Conservation (phyloP, 2,797 vertebrate species). For the Sorex maritimensis region DNA sequence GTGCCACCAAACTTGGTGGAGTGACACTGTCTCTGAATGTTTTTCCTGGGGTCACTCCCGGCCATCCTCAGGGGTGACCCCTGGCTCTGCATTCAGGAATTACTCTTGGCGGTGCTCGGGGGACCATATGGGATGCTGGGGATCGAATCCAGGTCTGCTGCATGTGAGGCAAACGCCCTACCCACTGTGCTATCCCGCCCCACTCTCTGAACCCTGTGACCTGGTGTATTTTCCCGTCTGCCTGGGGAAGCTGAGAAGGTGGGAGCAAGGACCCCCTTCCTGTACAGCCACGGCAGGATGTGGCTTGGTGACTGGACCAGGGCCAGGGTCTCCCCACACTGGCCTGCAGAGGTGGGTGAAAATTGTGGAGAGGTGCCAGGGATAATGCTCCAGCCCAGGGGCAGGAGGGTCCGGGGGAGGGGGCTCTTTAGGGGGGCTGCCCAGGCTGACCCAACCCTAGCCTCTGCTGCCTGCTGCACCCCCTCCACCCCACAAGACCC, state of each 20-base stretch:
- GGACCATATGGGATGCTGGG: no score
- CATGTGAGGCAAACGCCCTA: no score
- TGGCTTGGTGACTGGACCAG: neutral
- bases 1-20: neutral
- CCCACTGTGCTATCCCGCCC: no score
- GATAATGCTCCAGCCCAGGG: neutral
- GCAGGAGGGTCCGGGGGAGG: neutral
- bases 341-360: neutral
- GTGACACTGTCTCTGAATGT: neutral
- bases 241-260: neutral
- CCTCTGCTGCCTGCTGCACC: neutral
- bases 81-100: no score
- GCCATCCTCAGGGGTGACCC: no score
- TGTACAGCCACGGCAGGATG: neutral
- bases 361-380: neutral
- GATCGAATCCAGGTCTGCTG: no score
- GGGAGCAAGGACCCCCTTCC: neutral
- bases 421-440: neutral
- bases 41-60: neutral
- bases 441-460: neutral
- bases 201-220: neutral
- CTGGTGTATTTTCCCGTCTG: neutral
- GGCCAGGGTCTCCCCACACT: neutral
- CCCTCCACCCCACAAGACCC: neutral
- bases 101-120: no score